A percentile compares a stretch with the other conserved stretches of the same genome.
Conservation (phyloP, 2,797 vertebrate species). For the Furcifer pardalis region DNA sequence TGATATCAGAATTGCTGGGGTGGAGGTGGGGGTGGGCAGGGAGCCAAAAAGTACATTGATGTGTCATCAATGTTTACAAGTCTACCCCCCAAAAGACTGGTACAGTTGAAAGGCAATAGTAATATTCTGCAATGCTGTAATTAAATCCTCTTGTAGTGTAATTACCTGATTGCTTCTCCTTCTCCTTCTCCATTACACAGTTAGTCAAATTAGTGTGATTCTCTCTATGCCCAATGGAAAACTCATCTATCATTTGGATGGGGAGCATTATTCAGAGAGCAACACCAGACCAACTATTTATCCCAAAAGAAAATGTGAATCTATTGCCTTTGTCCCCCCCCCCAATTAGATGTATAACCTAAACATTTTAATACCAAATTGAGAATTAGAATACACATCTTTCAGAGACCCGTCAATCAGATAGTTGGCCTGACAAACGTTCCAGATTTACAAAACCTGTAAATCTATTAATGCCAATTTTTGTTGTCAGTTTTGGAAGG, state of each 20-base stretch:
- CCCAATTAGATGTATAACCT: not conserved
- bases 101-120: not conserved
- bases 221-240: not conserved
- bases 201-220: not conserved
- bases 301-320: not conserved
- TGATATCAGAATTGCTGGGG: too few species aligned
- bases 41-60: too few species aligned
- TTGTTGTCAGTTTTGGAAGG: not conserved
- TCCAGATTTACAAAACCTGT: too few species aligned
- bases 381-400: too few species aligned
- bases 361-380: not conserved
- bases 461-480: too few species aligned
- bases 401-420: too few species aligned
- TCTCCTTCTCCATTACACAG: not conserved
- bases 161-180: not conserved
- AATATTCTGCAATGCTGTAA: not conserved
- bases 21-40: too few species aligned
- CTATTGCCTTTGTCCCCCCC: not conserved
- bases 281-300: too few species aligned
- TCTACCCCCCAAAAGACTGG: not conserved
- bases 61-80: too few species aligned
- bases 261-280: not conserved
- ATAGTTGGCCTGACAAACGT: too few species aligned
- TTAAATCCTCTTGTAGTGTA: not conserved
- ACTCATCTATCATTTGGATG: too few species aligned